Percentiles rank a stretch among this genome's conserved stretches.
Evolutionary conservation across 2,888 invertebrate genomes (phyloP).

Genomic region (Ferrisia virgata): DNA sequence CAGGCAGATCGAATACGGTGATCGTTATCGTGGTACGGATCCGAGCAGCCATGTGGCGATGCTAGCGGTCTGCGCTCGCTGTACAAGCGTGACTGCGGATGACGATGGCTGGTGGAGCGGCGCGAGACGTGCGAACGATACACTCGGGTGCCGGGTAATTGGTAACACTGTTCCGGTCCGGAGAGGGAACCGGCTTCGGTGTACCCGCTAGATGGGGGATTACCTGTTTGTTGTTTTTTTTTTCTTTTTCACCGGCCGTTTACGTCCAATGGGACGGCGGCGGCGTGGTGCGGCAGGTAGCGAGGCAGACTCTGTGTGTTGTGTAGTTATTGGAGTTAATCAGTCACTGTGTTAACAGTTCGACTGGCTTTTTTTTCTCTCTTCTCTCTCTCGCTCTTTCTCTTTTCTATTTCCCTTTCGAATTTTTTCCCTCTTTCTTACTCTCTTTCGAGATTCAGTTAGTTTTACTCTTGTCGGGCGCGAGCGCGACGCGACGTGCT

Average conservation of each 20-base stretch:
- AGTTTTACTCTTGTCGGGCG: background rate
- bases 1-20: no score
- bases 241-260: background rate
- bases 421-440: background rate
- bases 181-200: slow-evolving; percentile 3
- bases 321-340: slow-evolving; percentile 16
- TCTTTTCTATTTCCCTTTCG: background rate
- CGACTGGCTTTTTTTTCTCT: slow-evolving; percentile 10
- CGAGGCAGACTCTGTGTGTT: background rate
- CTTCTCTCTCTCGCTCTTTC: background rate
- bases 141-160: background rate
- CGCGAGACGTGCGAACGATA: background rate
- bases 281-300: background rate
- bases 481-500: background rate
- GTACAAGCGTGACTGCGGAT: background rate
- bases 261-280: background rate
- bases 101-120: background rate
- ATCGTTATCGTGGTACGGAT: no score
- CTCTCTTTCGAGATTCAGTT: background rate
- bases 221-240: background rate
- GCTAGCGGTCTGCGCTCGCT: no score
- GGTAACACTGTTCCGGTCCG: slow-evolving; percentile 6
- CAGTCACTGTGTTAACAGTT: slow-evolving; percentile 33
- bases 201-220: slow-evolving; percentile 22
- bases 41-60: no score